A percentile compares a stretch with the other conserved stretches of the same genome.
phyloP scores from a whole-genome alignment of 1,140 invertebrate genomes.

The Zaprionus africanus region DNA sequence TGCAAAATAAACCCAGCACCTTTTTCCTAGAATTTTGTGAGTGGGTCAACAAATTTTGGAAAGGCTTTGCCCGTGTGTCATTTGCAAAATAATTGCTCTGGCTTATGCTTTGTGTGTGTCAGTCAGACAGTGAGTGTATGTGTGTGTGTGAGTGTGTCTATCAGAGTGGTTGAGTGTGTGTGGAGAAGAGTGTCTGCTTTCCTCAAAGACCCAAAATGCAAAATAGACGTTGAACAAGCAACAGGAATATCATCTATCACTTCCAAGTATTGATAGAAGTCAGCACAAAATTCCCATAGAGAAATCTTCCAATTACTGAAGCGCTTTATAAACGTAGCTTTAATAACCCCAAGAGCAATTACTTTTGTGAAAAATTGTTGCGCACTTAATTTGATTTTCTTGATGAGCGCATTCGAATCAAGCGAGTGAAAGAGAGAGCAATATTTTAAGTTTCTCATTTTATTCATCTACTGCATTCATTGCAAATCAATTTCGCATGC shows the following conservation, averaged over 20 bases:
- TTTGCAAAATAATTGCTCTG: slow-evolving; percentile 53
- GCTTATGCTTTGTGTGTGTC: slow-evolving; percentile 43
- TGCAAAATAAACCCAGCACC: slow-evolving; percentile 25
- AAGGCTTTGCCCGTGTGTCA: slow-evolving; percentile 48
- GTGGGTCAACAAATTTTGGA: slow-evolving; percentile 44
- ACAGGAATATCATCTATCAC: not conserved
- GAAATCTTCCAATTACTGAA: not conserved
- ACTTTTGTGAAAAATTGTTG: not conserved
- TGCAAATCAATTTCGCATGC: slow-evolving; percentile 33
- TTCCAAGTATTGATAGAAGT: not conserved
- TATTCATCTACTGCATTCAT: not conserved
- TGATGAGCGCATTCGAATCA: slow-evolving; percentile 5
- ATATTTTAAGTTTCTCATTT: not conserved
- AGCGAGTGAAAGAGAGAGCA: not conserved
- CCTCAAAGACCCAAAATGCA: slow-evolving; percentile 26
- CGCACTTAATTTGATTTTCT: slow-evolving; percentile 7
- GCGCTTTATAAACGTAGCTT: not conserved
- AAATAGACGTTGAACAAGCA: slow-evolving; percentile 15
- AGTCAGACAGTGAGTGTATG: not conserved
- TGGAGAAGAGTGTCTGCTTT: not conserved
- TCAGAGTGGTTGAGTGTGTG: slow-evolving; percentile 18
- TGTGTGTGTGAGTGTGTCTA: slow-evolving; percentile 24
- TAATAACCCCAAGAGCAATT: slow-evolving; percentile 1
- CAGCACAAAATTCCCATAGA: not conserved
- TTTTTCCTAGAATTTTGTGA: slow-evolving; percentile 27